Evolutionary conservation across 2,797 vertebrate genomes (phyloP), one percentile per base, ranked within the genome.

Genomic region (Falco novaeseelandiae): DNA sequence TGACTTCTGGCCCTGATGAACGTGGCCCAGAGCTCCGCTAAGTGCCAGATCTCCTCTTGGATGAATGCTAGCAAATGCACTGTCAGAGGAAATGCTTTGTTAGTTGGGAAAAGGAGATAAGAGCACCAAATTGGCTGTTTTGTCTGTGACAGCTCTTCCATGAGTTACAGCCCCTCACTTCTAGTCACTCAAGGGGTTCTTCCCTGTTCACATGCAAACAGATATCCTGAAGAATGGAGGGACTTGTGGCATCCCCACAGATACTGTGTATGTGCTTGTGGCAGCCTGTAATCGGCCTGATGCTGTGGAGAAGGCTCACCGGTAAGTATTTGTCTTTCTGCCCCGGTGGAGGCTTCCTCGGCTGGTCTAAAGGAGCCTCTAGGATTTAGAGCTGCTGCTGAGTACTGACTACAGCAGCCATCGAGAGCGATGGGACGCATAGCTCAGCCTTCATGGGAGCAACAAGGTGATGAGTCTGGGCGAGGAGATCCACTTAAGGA

Each of bases 241-340:
- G 29, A 98, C 98, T 67, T 99, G 99, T 54, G 99, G 99, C 82
- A 98, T 99, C 97, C 99, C 99, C 40, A 99, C 99, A 0, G 99
- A 99, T 94, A 99, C 99, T 0, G 99, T 99, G 79, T 99, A 99
- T 8, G 99, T 99, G 91, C 98, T 99, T 40, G 99, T 99, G 83
- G 99, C 99, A 15, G 99, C 99, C 61, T 99, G 99, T 94, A 99
- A 98, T 95, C 98, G 98, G 22, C 99, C 99, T 0, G 98, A 99
- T 2, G 99, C 99, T 2, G 99, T 99, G 32, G 96, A 99, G 94
- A 99, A 98, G 94, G 99, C 99, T 70, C 99, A 98, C 97, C 98
- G 98, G 99, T 99, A 95, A 97, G 98, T 97, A 61, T 59, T 23
- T 55, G 20, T 16, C 57, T 21, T 25, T n/a, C 42, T 58, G 3